These are phyloP conservation scores for Sinhomidia bicolor DNA, from an alignment of 2,888 invertebrate genomes.

Conservation along the genomic window DNA sequence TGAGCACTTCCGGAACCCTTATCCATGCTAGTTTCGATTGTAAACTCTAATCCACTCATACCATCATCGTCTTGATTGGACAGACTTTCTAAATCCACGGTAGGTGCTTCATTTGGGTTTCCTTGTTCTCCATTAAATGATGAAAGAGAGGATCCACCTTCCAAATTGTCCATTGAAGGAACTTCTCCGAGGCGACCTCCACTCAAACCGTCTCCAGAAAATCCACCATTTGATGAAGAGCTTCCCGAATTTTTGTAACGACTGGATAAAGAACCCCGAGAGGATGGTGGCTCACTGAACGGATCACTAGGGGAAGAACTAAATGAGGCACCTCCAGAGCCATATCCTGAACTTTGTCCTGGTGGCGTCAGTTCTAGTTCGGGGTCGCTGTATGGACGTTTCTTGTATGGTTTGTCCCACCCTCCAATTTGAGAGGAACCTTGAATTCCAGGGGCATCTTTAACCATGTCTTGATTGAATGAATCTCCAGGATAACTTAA, in stretches of 20 bases:
- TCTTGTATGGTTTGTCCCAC: conserved; percentile 69
- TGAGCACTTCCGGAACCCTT: conserved; percentile 14
- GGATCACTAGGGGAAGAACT: conserved; percentile 56
- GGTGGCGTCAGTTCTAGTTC: conserved; percentile 52
- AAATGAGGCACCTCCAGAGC: conserved; percentile 33
- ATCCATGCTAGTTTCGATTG: conserved; percentile 74
- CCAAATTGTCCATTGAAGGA: conserved; percentile 45
- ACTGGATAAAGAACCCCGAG: conserved; percentile 16
- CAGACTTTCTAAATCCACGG: conserved; percentile 65
- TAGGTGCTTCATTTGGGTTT: conserved; percentile 57
- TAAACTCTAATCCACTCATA: conserved; percentile 72
- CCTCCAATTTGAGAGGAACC: conserved; percentile 67
- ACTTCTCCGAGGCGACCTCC: conserved; percentile 64
- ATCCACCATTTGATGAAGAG: neutral
- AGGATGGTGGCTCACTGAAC: conserved; percentile 15
- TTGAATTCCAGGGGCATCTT: conserved; percentile 64
- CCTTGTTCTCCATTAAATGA: conserved; percentile 21
- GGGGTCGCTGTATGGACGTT: conserved; percentile 58
- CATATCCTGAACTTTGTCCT: conserved; percentile 24
- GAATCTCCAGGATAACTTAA: conserved; percentile 79
- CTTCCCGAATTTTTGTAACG: conserved; percentile 48
- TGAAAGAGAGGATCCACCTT: conserved; percentile 45
- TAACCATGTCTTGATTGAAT: conserved; percentile 71
- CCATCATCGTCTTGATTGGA: conserved; percentile 64
- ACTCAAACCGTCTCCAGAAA: conserved; percentile 30